Conservation (phyloP, 1,140 invertebrate species). For the Stegodyphus mimosarum region DNA sequence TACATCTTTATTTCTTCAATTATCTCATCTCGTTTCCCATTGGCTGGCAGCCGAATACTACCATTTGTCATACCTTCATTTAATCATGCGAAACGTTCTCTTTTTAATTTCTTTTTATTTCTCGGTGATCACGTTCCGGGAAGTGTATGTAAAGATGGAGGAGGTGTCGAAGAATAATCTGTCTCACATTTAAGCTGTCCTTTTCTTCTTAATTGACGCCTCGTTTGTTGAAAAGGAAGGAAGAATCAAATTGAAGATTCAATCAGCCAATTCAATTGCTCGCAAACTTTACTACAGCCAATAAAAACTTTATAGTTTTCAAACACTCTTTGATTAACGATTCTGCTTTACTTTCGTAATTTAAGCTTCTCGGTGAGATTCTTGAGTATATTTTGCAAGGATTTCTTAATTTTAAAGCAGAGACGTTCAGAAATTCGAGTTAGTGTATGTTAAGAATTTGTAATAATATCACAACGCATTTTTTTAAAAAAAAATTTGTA, state of each 20-base stretch:
- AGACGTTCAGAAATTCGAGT: no score
- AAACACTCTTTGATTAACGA: no score
- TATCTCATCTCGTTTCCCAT: constrained; percentile 41
- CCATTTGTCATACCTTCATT: constrained; percentile 27
- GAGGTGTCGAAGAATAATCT: constrained; percentile 17
- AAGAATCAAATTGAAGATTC: background rate
- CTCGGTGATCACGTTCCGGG: background rate
- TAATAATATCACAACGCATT: no score
- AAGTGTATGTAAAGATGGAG: background rate
- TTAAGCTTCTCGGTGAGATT: no score
- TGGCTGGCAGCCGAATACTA: constrained; percentile 6
- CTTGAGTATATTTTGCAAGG: no score
- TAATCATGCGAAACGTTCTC: background rate
- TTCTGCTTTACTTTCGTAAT: no score
- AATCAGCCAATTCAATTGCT: no score
- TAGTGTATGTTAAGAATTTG: no score
- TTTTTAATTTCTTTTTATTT: constrained; percentile 15
- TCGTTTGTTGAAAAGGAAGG: constrained; percentile 6
- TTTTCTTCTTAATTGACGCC: constrained; percentile 2
- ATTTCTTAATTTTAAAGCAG: no score
- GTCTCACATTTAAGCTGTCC: background rate
- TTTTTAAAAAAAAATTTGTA: no score
- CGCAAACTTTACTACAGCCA: no score
- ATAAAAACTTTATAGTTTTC: no score
- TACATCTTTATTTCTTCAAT: constrained; percentile 44